Conservation (phyloP, 2,888 invertebrate species). For the Luffia ferchaultella region DNA sequence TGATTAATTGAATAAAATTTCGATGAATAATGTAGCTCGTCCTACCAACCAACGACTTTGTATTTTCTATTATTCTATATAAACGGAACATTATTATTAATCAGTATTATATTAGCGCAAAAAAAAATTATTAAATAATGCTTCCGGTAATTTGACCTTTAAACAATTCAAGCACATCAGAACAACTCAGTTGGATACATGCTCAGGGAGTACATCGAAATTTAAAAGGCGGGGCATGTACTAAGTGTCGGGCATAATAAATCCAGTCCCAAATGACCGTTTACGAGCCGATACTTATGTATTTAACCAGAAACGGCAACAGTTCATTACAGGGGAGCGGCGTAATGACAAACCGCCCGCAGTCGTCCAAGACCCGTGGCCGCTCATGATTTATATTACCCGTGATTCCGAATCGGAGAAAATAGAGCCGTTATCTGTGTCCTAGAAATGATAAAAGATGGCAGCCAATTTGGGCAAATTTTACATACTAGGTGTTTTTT, state of each 20-base stretch:
- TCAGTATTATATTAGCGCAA: neutral
- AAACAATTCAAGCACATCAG: too few relatives aligned
- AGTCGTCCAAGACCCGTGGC: neutral
- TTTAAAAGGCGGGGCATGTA: neutral
- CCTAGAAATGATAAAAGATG: neutral
- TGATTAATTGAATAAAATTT: neutral
- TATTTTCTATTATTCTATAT: neutral
- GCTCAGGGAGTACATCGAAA: too few relatives aligned
- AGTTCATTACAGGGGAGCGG: neutral
- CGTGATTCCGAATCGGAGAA: neutral
- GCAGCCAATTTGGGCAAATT: neutral
- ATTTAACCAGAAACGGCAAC: neutral
- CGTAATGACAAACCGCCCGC: neutral
- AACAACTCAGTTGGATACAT: too few relatives aligned
- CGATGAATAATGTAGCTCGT: neutral
- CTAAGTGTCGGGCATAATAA: neutral
- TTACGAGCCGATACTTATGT: neutral
- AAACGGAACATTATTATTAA: too few relatives aligned
- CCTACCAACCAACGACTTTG: neutral
- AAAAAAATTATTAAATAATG: neutral
- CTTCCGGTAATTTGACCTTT: too few relatives aligned
- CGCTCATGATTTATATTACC: neutral
- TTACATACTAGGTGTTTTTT: neutral
- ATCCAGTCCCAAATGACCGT: neutral
- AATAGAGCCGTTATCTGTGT: neutral